Percentiles rank a stretch among this genome's conserved stretches.
Conservation (phyloP, 2,888 invertebrate species). For the Chalcis sispes region DNA sequence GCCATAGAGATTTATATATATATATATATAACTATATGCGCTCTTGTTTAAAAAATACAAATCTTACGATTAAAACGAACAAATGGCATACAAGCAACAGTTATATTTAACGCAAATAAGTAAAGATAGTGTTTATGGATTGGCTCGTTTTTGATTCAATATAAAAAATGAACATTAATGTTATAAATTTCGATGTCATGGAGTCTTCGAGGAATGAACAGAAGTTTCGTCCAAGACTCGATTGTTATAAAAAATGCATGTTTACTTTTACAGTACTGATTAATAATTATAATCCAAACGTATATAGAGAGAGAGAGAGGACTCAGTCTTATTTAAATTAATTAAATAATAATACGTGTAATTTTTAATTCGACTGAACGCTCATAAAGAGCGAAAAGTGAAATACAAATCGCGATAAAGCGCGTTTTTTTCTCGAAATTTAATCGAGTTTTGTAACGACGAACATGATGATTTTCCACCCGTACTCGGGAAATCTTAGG, state of each 20-base stretch:
- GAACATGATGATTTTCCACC: slow-evolving; percentile 52
- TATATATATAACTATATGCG: slow-evolving; percentile 23
- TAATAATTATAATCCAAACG: slow-evolving; percentile 22
- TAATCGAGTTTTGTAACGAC: slow-evolving; percentile 42
- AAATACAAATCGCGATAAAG: slow-evolving; percentile 19
- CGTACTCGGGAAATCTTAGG: slow-evolving; percentile 12
- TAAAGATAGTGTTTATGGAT: slow-evolving; percentile 41
- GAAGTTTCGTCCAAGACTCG: slow-evolving; percentile 31
- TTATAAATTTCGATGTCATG: slow-evolving; percentile 52
- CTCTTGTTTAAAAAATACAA: slow-evolving; percentile 53
- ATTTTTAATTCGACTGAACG: slow-evolving; percentile 31
- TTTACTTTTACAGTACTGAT: slow-evolving; percentile 27
- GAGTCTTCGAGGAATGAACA: slow-evolving; percentile 29
- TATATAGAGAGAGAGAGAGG: slow-evolving; percentile 45
- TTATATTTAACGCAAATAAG: slow-evolving; percentile 38
- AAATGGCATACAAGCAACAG: slow-evolving; percentile 49
- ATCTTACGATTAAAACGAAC: slow-evolving; percentile 53
- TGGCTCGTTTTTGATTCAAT: slow-evolving; percentile 17
- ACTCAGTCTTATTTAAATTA: slow-evolving; percentile 54
- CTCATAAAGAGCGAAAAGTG: slow-evolving; percentile 8
- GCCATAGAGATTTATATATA: slow-evolving; percentile 17
- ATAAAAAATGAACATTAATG: slow-evolving; percentile 20
- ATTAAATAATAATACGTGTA: slow-evolving; percentile 29
- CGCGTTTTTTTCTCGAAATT: background rate
- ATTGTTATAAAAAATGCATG: slow-evolving; percentile 36